These are phyloP conservation scores for Blastobasis adustella DNA, from an alignment of 2,888 invertebrate species.

Conservation along the genomic window DNA sequence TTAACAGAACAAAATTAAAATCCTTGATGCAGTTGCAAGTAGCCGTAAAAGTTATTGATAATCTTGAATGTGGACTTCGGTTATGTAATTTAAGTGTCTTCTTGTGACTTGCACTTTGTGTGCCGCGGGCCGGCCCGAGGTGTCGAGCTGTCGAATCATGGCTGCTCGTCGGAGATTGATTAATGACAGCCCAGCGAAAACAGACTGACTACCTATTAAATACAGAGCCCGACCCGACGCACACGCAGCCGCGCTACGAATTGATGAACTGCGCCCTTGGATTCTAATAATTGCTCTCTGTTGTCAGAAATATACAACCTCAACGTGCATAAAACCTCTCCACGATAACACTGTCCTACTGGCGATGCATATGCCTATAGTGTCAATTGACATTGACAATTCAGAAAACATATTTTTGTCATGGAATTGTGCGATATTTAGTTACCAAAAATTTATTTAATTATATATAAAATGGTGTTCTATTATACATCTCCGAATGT, in stretches of 20 bases:
- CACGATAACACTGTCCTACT: neutral
- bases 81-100: conserved; percentile 56
- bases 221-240: conserved; percentile 31
- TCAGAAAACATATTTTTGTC: conserved; percentile 23
- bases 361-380: neutral
- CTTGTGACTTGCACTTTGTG: conserved; percentile 67
- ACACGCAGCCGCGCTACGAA: neutral
- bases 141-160: conserved; percentile 67
- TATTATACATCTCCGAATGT: conserved; percentile 57
- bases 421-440: conserved; percentile 13
- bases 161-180: conserved; percentile 61
- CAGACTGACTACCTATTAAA: conserved; percentile 65
- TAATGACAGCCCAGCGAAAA: conserved; percentile 67
- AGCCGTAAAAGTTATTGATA: too few species aligned
- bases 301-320: too few species aligned
- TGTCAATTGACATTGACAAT: conserved; percentile 19
- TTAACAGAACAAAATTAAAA: too few species aligned
- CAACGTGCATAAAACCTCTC: neutral
- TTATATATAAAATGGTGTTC: conserved; percentile 48
- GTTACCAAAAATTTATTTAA: too few species aligned
- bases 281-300: too few species aligned
- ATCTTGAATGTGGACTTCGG: too few species aligned
- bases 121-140: conserved; percentile 39
- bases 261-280: neutral
- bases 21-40: too few species aligned